phyloP scores from a whole-genome alignment of 2,113 vertebrate species.

The Otis tarda region DNA sequence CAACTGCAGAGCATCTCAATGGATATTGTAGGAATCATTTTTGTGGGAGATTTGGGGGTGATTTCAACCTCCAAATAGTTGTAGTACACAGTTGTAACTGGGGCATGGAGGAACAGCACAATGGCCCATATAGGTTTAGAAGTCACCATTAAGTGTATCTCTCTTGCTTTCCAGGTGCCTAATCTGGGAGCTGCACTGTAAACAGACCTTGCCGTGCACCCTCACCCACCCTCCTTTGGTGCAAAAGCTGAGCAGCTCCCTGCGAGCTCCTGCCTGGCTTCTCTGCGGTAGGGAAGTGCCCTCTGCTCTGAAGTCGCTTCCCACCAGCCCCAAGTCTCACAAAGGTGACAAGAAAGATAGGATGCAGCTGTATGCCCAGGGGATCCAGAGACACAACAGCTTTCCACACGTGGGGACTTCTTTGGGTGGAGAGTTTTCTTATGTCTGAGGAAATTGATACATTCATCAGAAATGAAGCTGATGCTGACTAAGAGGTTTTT shows the following conservation, averaged over 20 bases:
- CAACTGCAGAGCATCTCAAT: neutral
- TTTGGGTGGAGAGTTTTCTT: constrained; percentile 38
- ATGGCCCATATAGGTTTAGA: neutral
- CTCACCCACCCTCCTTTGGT: neutral
- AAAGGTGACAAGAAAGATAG: constrained; percentile 4
- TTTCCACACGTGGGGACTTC: neutral
- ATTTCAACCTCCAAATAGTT: neutral
- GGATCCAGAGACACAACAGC: neutral
- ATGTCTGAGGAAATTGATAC: constrained; percentile 41
- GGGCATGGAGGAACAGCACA: neutral
- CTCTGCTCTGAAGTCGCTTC: neutral
- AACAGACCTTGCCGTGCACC: neutral
- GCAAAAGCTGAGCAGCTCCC: neutral
- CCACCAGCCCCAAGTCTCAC: neutral
- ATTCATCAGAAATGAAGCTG: constrained; percentile 35
- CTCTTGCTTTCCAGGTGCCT: neutral
- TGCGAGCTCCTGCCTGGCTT: accelerated
- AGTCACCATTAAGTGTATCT: neutral
- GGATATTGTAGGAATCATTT: neutral
- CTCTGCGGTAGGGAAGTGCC: accelerated
- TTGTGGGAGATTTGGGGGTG: neutral
- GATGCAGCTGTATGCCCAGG: constrained; percentile 54
- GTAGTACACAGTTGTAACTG: neutral
- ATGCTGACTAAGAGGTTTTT: constrained; percentile 65
- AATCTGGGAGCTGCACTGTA: neutral